A percentile compares a stretch with the other conserved stretches of the same genome.
Conservation (phyloP, 35 echinoderm and acorn worm species). For the Apostichopus japonicus region DNA sequence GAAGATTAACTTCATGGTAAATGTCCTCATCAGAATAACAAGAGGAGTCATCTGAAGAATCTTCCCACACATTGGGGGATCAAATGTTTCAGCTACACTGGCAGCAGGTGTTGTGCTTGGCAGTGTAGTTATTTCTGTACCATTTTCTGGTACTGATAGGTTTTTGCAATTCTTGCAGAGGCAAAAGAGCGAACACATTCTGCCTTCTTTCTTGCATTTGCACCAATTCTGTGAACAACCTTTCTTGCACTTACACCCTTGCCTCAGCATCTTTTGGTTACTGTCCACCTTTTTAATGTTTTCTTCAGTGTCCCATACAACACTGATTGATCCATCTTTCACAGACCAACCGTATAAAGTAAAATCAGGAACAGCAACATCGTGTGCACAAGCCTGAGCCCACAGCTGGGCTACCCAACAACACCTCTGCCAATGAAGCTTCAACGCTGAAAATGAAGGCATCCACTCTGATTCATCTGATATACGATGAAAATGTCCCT, state of each 20-base stretch:
- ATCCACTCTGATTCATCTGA: conserved; percentile 54
- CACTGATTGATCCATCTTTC: conserved; percentile 40
- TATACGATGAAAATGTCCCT: conserved; percentile 39
- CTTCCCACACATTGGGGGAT: too few species aligned
- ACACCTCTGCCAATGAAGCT: conserved; percentile 49
- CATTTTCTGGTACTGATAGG: too few species aligned
- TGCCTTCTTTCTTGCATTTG: conserved; percentile 45
- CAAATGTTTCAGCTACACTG: too few species aligned
- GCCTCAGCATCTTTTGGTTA: conserved; percentile 22
- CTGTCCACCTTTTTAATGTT: conserved; percentile 56
- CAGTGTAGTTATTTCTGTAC: too few species aligned
- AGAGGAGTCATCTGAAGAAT: too few species aligned
- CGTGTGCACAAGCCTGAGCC: conserved; percentile 22
- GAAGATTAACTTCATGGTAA: too few species aligned
- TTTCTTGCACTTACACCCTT: conserved; percentile 51
- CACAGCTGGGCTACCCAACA: conserved; percentile 65
- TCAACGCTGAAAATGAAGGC: conserved; percentile 55
- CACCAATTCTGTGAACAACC: conserved; percentile 51
- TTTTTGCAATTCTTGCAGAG: conserved; percentile 30
- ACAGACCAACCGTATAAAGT: conserved; percentile 50
- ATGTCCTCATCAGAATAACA: too few species aligned
- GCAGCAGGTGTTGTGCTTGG: too few species aligned
- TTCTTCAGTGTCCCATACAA: conserved; percentile 67
- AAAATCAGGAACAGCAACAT: conserved; percentile 5
- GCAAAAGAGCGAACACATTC: conserved; percentile 36